phyloP scores from a whole-genome alignment of 2,888 invertebrate species.

The Petrophora chlorosata region DNA sequence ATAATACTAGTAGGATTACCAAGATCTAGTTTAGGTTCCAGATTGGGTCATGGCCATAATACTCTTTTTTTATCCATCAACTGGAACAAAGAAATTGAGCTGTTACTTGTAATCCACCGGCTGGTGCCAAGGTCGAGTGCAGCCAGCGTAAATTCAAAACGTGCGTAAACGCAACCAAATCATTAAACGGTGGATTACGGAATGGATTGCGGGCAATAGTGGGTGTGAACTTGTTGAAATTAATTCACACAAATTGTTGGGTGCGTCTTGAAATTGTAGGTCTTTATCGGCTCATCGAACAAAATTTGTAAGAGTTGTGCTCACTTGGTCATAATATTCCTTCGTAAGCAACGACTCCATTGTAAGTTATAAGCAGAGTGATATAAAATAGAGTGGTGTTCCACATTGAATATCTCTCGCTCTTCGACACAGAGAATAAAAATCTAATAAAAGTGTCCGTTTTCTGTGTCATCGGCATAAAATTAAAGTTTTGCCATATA shows the following conservation, averaged over 20 bases:
- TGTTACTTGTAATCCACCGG: conserved; percentile 9
- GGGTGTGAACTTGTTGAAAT: conserved; percentile 34
- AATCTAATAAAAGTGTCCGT: too few relatives aligned
- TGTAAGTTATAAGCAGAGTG: too few relatives aligned
- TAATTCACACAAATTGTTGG: conserved; percentile 26
- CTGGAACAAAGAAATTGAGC: conserved; percentile 10
- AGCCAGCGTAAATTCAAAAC: conserved; percentile 47
- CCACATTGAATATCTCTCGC: too few relatives aligned
- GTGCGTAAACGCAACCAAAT: conserved; percentile 47
- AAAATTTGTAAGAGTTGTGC: too few relatives aligned
- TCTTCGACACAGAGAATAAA: too few relatives aligned
- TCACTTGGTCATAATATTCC: too few relatives aligned
- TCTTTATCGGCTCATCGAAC: neutral
- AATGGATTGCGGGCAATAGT: conserved; percentile 36
- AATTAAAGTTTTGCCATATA: too few relatives aligned
- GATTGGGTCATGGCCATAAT: neutral
- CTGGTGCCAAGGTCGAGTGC: conserved; percentile 53
- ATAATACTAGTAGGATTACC: too few relatives aligned
- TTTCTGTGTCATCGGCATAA: too few relatives aligned
- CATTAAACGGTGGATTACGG: conserved; percentile 49
- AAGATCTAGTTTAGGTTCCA: too few relatives aligned
- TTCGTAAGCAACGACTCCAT: too few relatives aligned
- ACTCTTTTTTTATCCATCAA: neutral
- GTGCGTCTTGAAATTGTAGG: conserved; percentile 4
- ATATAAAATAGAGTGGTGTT: too few relatives aligned